phyloP scores from a whole-genome alignment of 1,140 invertebrate genomes.

The Heliconius melpomene region DNA sequence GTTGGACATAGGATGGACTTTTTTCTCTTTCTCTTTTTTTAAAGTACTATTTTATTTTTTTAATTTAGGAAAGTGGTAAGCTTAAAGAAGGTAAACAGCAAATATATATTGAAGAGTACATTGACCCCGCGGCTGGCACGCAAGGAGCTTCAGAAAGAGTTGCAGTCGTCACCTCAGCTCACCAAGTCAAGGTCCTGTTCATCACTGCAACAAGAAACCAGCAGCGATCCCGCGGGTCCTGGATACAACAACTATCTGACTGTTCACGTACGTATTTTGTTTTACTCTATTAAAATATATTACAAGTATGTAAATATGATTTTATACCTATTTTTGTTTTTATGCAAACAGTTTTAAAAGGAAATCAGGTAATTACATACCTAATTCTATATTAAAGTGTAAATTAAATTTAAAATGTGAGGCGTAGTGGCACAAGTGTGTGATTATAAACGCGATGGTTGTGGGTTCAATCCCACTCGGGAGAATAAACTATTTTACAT shows the following conservation, averaged over 20 bases:
- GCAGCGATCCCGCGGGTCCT: conserved; percentile 70
- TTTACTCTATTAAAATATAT: neutral
- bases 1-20: no score
- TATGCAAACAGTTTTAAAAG: neutral
- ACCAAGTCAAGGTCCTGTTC: conserved; percentile 87
- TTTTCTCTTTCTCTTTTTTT: neutral
- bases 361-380: neutral
- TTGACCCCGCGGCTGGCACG: conserved; percentile 88
- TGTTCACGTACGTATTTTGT: conserved; percentile 83
- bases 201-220: conserved; percentile 82
- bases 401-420: no score
- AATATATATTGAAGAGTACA: conserved; percentile 91
- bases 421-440: no score
- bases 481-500: no score
- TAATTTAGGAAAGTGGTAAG: conserved; percentile 87
- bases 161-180: conserved; percentile 80
- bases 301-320: no score
- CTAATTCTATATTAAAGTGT: neutral
- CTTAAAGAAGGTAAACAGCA: conserved; percentile 91
- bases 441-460: no score
- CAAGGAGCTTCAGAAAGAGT: conserved; percentile 85
- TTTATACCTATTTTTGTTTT: neutral
- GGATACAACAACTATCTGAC: conserved; percentile 87
- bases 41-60: neutral
- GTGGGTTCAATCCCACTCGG: no score